Percentiles rank a stretch among this genome's conserved stretches.
phyloP scores from a whole-genome alignment of 2,113 vertebrate genomes.

The Clarias magur region DNA sequence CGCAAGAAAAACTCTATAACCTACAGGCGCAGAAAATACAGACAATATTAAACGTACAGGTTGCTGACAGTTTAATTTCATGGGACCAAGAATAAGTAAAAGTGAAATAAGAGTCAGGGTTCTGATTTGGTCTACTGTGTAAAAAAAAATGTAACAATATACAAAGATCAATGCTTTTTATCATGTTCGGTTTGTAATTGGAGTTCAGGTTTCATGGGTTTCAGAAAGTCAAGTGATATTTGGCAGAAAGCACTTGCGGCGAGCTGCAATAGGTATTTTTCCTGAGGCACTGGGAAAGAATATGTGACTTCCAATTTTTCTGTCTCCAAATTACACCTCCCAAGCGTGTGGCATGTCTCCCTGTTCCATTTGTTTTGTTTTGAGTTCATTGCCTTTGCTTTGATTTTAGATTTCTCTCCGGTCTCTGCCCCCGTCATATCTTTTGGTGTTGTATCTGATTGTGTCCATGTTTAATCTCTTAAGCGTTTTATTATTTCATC shows the following conservation, averaged over 20 bases:
- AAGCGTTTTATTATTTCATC: neutral
- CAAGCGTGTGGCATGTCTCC: neutral
- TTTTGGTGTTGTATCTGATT: neutral
- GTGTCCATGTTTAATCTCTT: neutral
- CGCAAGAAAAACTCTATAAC: conserved; percentile 4
- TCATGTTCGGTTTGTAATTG: conserved; percentile 12
- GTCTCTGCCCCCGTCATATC: neutral
- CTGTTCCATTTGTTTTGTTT: neutral
- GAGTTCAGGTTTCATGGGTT: neutral
- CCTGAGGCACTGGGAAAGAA: neutral
- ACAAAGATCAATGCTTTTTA: conserved; percentile 2
- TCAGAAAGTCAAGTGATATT: conserved; percentile 11
- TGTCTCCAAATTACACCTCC: neutral
- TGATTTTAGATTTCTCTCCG: neutral
- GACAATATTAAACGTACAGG: neutral
- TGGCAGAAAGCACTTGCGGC: neutral
- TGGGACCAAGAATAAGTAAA: conserved; percentile 12
- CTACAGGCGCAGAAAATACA: neutral
- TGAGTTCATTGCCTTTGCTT: neutral
- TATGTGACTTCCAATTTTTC: neutral
- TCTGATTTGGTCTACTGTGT: neutral
- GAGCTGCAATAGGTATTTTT: neutral
- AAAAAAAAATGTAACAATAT: neutral
- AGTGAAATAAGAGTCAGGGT: neutral
- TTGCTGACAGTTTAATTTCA: conserved; percentile 13